Conservation (phyloP, 1,140 invertebrate genomes). For the Neodiprion pinetum region DNA sequence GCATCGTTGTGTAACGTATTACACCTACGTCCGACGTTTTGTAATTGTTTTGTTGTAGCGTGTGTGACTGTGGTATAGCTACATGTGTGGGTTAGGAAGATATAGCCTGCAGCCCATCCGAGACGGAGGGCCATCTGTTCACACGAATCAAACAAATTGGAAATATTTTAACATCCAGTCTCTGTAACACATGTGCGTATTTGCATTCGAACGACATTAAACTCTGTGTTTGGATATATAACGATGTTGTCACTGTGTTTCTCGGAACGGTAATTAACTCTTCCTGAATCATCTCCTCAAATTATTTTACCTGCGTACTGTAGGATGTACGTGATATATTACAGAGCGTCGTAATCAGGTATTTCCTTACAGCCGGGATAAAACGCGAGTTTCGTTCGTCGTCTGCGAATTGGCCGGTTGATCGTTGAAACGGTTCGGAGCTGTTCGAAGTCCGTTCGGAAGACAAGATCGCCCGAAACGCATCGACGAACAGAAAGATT, state of each 20-base stretch:
- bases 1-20: too few species aligned
- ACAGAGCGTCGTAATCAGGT: too few species aligned
- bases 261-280: slow-evolving; percentile 1
- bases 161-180: not conserved
- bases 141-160: not conserved
- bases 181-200: not conserved
- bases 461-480: too few species aligned
- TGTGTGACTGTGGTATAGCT: not conserved
- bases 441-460: too few species aligned
- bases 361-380: too few species aligned
- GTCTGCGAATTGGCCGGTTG: too few species aligned
- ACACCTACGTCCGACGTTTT: too few species aligned
- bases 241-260: not conserved
- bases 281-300: not conserved
- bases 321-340: too few species aligned
- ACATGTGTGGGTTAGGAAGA: not conserved
- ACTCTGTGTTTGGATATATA: not conserved
- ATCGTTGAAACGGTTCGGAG: too few species aligned
- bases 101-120: not conserved
- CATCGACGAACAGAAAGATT: too few species aligned
- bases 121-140: not conserved
- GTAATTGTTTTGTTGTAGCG: not conserved
- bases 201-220: not conserved
- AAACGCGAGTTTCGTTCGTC: too few species aligned
- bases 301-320: not conserved